Base-by-base conservation (phyloP, 2,888 invertebrate species). In the Acrobasis consociella region DNA sequence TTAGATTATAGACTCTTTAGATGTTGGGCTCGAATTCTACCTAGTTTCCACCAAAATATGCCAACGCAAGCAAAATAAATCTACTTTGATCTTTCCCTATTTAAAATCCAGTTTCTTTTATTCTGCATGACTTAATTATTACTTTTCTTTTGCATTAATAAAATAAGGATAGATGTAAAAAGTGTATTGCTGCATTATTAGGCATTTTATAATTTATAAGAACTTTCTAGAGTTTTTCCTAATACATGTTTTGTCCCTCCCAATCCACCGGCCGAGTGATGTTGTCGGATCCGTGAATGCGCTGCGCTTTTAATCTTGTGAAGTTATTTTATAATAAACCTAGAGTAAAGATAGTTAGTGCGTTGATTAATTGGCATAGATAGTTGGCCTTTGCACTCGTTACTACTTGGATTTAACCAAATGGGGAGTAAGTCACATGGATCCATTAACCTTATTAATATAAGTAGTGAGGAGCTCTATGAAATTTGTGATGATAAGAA, bases 351-450 rank as follows among this genome's bases (percentile, higher is more conserved):
- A 56, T 63, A 66, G 53, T 52, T 66, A 50, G 53, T 65, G 63
- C 70, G 72, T 68, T 68, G 64, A 46, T n/a, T 67, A 64, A 71
- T 72, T 75, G 72, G 71, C 71, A 69, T 67, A 69, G 67, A 67
- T 73, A 65, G 58, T 65, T 64, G 70, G 68, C 76, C 69, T 69
- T 77, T 69, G 68, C 75, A 73, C 77, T 67, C 62, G 60, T 64
- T 37, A 42, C 42, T 22, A 10, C 39, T 38, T 59, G 38, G 38
- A 11, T 50, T 50, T 37, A 49, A 58, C 53, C 16, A 38, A 0
- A 39, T 37, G 37, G n/a, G 39, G 39, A 31, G 16, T 16, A 15
- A 13, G 42, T 46, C 46, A 46, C n/a, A 11, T 22, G 22, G 46
- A 46, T 46, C 7, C 31, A 31, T 31, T 46, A 46, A 46, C 46